These are phyloP conservation scores for Carcinoscorpius rotundicauda DNA, from an alignment of 1,140 invertebrate genomes.

Conservation along the genomic window DNA sequence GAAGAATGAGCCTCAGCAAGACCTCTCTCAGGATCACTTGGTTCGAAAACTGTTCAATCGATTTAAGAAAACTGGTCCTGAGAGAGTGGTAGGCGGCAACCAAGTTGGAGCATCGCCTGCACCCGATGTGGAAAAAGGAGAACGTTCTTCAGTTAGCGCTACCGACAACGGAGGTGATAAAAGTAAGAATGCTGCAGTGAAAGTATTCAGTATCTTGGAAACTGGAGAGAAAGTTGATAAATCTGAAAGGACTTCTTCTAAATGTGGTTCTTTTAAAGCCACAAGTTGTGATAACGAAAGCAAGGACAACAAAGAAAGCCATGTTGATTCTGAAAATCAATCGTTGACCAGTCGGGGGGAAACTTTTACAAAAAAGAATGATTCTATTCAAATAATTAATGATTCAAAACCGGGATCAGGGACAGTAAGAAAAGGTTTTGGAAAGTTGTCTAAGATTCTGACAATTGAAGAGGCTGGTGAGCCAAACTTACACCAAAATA, in stretches of 20 bases:
- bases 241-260: neutral
- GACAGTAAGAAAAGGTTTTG: too few relatives aligned
- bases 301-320: neutral
- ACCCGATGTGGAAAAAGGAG: conserved; percentile 18
- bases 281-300: conserved; percentile 6
- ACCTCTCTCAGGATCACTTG: conserved; percentile 80
- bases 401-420: too few relatives aligned
- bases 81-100: conserved; percentile 7
- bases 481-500: too few relatives aligned
- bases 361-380: too few relatives aligned
- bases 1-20: conserved; percentile 84
- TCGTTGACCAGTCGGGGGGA: too few relatives aligned
- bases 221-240: neutral
- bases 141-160: conserved; percentile 1
- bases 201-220: neutral
- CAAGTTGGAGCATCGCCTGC: conserved; percentile 16
- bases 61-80: conserved; percentile 46
- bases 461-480: too few relatives aligned
- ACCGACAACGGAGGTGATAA: conserved; percentile 3
- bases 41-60: conserved; percentile 95
- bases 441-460: too few relatives aligned
- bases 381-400: too few relatives aligned
- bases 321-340: neutral
- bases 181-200: neutral
- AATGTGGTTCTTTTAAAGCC: conserved; percentile 9